A percentile compares a stretch with the other conserved stretches of the same genome.
phyloP scores from a whole-genome alignment of 2,888 invertebrate genomes.

The Oxytorus armatus region DNA sequence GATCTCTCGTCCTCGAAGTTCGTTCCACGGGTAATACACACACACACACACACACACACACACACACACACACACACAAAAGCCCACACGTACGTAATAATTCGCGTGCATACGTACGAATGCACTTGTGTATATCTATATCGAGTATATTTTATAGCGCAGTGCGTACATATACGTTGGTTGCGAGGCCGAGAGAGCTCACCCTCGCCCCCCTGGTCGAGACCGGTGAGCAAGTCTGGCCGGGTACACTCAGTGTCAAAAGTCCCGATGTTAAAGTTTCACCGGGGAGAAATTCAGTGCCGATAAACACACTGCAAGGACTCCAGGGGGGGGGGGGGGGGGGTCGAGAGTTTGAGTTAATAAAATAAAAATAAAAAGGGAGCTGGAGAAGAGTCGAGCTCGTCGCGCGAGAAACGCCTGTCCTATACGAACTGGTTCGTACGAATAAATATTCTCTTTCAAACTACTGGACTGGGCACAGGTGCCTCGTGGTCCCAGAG shows the following conservation, averaged over 20 bases:
- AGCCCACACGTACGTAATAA: not conserved
- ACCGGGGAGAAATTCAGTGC: too few species aligned
- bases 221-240: slow-evolving; percentile 68
- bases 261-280: slow-evolving; percentile 43
- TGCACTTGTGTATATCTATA: not conserved
- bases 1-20: slow-evolving; percentile 65
- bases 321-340: not conserved
- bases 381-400: slow-evolving; percentile 28
- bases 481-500: slow-evolving; percentile 53
- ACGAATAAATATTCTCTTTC: slow-evolving; percentile 54
- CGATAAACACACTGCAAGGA: slow-evolving; percentile 1
- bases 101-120: not conserved
- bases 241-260: slow-evolving; percentile 67
- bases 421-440: slow-evolving; percentile 60
- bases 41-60: not conserved
- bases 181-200: slow-evolving; percentile 63
- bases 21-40: slow-evolving; percentile 10
- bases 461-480: slow-evolving; percentile 53
- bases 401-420: slow-evolving; percentile 17
- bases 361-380: slow-evolving; percentile 4
- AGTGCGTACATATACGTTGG: slow-evolving; percentile 25
- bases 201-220: slow-evolving; percentile 64
- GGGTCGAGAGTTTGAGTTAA: not conserved
- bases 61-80: too few species aligned
- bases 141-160: not conserved